phyloP scores from a whole-genome alignment of 2,888 invertebrate species.

The Melanophora roralis region DNA sequence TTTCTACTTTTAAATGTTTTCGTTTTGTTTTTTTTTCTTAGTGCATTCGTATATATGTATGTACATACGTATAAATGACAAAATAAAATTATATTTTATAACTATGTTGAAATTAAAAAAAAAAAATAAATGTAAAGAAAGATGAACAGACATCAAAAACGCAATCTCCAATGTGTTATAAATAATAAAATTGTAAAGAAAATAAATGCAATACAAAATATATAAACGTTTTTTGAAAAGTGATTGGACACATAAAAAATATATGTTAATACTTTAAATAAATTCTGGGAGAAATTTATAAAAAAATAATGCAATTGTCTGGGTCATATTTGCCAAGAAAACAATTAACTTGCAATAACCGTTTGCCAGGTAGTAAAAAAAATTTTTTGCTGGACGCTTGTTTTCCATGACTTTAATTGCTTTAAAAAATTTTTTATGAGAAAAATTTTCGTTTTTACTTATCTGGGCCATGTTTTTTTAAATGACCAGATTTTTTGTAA shows the following conservation, averaged over 20 bases:
- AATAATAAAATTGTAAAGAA: background rate
- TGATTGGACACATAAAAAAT: constrained; percentile 39
- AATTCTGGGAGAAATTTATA: background rate
- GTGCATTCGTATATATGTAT: too few species aligned
- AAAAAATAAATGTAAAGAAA: constrained; percentile 1
- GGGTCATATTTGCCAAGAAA: background rate
- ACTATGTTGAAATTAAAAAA: constrained; percentile 26
- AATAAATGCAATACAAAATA: background rate
- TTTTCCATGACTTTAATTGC: too few species aligned
- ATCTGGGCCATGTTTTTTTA: too few species aligned
- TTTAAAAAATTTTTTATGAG: too few species aligned
- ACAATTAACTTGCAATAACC: too few species aligned
- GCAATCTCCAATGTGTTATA: constrained; percentile 21
- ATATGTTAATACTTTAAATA: background rate
- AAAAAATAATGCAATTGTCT: background rate
- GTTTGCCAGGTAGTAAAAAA: too few species aligned
- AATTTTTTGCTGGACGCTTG: too few species aligned
- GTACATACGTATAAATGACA: too few species aligned
- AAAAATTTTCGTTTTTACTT: too few species aligned
- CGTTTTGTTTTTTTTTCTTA: background rate
- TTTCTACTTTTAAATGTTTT: background rate
- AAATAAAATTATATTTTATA: constrained; percentile 50
- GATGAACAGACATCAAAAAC: background rate
- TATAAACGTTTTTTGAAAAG: constrained; percentile 3
- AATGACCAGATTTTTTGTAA: too few species aligned